phyloP scores from a whole-genome alignment of 2,113 vertebrate species.

The Pungitius pungitius region DNA sequence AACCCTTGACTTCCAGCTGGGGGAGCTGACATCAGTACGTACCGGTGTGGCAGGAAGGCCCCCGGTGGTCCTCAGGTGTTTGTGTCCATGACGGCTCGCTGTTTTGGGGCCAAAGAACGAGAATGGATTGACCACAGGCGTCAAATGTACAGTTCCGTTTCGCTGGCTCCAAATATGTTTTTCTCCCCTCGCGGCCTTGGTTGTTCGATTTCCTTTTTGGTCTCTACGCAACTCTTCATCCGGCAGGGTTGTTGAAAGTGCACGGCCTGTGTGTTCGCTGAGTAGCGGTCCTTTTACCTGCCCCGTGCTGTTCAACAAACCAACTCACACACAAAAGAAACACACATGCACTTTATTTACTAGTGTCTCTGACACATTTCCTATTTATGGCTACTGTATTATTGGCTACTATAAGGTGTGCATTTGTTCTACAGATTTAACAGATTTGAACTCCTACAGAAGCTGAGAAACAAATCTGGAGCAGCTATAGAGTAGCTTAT shows the following conservation, averaged over 20 bases:
- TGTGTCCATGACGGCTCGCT: conserved; percentile 48
- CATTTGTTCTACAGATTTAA: neutral
- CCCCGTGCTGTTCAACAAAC: neutral
- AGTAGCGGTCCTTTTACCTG: conserved; percentile 12
- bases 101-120: conserved; percentile 50
- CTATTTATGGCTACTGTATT: neutral
- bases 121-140: conserved; percentile 35
- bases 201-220: conserved; percentile 63
- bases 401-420: neutral
- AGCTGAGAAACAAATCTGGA: conserved; percentile 14
- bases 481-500: no score
- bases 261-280: conserved; percentile 3
- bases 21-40: conserved; percentile 55
- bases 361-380: neutral
- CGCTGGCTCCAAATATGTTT: conserved; percentile 56
- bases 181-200: conserved; percentile 54
- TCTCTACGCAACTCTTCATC: conserved; percentile 48
- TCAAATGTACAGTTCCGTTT: conserved; percentile 53
- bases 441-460: conserved; percentile 2
- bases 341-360: neutral
- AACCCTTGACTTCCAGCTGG: conserved; percentile 75
- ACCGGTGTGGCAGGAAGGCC: conserved; percentile 59
- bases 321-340: neutral
- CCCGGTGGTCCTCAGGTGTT: conserved; percentile 68
- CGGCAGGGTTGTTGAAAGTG: conserved; percentile 49